phyloP scores from a whole-genome alignment of 2,888 invertebrate genomes.

The Allolobophora icterica region DNA sequence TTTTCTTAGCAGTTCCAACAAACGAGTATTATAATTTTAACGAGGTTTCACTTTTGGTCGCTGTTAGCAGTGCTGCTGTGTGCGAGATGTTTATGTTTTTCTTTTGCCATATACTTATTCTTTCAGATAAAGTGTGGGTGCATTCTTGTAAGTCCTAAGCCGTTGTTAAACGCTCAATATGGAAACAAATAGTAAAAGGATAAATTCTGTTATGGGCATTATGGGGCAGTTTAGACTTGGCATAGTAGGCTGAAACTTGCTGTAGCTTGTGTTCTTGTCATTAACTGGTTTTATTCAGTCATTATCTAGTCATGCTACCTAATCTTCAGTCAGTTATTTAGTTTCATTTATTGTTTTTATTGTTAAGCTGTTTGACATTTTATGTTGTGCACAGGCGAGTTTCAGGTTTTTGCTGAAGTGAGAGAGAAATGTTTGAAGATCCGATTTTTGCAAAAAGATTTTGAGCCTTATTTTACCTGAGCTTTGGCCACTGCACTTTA shows the following conservation, averaged over 20 bases:
- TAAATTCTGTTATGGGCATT: background rate
- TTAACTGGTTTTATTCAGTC: background rate
- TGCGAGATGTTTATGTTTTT: background rate
- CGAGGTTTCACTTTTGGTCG: background rate
- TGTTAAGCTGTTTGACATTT: background rate
- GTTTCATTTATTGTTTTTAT: background rate
- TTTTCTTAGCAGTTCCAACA: background rate
- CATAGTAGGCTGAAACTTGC: background rate
- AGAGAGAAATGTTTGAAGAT: background rate
- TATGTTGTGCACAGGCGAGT: background rate
- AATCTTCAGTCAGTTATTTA: background rate
- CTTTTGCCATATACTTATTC: background rate
- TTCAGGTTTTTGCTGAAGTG: background rate
- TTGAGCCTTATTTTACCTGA: background rate
- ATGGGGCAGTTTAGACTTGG: background rate
- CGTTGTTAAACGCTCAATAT: background rate
- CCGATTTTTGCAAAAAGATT: background rate
- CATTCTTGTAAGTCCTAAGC: background rate
- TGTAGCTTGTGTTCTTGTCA: background rate
- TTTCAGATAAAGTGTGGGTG: background rate
- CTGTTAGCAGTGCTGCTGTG: background rate
- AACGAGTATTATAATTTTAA: background rate
- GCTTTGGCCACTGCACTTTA: background rate
- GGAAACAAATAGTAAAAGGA: background rate
- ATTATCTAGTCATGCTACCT: background rate